These are phyloP conservation scores for Semicossyphus pulcher DNA, from an alignment of 2,113 vertebrate genomes.

Conservation along the genomic window DNA sequence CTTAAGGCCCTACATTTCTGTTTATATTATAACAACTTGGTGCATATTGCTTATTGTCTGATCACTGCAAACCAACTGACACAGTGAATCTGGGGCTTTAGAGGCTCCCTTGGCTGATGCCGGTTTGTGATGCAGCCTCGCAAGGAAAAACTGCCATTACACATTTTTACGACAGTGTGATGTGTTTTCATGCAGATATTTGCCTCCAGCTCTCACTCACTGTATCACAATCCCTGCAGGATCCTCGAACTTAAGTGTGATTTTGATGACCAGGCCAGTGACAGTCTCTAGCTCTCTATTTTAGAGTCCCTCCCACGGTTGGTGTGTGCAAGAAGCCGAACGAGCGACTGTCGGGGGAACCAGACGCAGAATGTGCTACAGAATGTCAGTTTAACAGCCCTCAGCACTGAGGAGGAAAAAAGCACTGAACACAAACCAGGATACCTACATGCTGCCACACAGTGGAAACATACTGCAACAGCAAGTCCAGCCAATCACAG, in stretches of 20 bases:
- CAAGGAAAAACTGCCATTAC: neutral
- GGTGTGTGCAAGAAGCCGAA: slow-evolving; percentile 28
- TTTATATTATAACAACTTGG: neutral
- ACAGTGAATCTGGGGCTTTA: neutral
- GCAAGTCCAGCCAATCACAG: slow-evolving; percentile 27
- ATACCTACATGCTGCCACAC: slow-evolving; percentile 69
- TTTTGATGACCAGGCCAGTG: slow-evolving; percentile 19
- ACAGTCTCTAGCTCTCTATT: slow-evolving; percentile 31
- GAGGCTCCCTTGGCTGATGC: neutral
- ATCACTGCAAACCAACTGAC: neutral
- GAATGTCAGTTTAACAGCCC: slow-evolving; percentile 36
- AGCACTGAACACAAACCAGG: slow-evolving; percentile 58
- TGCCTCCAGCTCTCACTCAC: neutral
- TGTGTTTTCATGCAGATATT: slow-evolving; percentile 4
- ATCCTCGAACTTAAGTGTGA: slow-evolving; percentile 15
- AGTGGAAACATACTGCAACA: slow-evolving; percentile 69
- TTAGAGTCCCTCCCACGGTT: slow-evolving; percentile 31
- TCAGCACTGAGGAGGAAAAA: slow-evolving; percentile 19
- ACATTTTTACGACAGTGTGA: neutral
- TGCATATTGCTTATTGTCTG: neutral
- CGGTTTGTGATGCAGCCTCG: neutral
- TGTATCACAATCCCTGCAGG: slow-evolving; percentile 12
- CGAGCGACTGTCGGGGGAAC: slow-evolving; percentile 15
- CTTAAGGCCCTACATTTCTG: no score
- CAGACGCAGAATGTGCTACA: slow-evolving; percentile 40